A percentile compares a stretch with the other conserved stretches of the same genome.
Conservation (phyloP, 2,888 invertebrate genomes). For the Aphrophora alni region DNA sequence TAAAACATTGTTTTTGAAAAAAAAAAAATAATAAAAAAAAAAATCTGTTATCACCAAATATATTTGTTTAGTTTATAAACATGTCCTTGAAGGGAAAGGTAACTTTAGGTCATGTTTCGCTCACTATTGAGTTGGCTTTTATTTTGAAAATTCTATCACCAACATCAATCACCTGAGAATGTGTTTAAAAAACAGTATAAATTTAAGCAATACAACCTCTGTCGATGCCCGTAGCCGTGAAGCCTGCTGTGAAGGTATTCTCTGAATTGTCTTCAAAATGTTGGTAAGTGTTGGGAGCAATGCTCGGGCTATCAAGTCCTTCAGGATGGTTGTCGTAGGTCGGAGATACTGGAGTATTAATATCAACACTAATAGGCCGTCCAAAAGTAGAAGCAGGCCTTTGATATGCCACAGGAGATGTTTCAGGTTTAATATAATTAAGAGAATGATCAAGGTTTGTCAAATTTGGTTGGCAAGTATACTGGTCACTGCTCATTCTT, state of each 20-base stretch:
- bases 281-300: constrained; percentile 36
- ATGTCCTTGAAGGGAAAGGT: background rate
- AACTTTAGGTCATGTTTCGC: background rate
- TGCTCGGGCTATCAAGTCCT: constrained; percentile 43
- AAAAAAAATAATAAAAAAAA: too few relatives aligned
- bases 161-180: background rate
- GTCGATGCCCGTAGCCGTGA: constrained; percentile 33
- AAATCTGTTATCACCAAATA: background rate
- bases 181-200: background rate
- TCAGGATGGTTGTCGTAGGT: constrained; percentile 47
- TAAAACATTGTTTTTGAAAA: too few relatives aligned
- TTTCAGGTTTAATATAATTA: constrained; percentile 29
- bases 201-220: constrained; percentile 40
- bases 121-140: background rate
- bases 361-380: constrained; percentile 39
- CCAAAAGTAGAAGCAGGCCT: constrained; percentile 19
- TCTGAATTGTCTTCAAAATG: constrained; percentile 41
- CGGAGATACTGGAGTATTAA: constrained; percentile 43
- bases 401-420: constrained; percentile 16
- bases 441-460: constrained; percentile 28
- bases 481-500: constrained; percentile 20
- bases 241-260: constrained; percentile 39
- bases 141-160: background rate
- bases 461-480: constrained; percentile 35
- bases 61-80: background rate